phyloP scores from a whole-genome alignment of 2,888 invertebrate genomes.

The Pseudoips prasinana region DNA sequence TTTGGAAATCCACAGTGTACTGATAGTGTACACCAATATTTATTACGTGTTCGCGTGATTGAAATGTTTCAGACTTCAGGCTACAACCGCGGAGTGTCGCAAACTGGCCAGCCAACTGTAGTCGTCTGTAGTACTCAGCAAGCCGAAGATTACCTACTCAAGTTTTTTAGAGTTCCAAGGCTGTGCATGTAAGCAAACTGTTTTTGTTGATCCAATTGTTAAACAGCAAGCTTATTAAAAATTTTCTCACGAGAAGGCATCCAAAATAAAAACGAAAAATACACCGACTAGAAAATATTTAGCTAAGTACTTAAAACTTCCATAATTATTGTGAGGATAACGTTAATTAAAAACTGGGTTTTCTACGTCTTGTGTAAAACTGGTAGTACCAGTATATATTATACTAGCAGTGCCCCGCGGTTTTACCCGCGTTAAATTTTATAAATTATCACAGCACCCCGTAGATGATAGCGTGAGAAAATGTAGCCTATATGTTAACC shows the following conservation, averaged over 20 bases:
- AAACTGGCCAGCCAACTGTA: conserved; percentile 46
- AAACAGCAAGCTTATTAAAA: conserved; percentile 13
- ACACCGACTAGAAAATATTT: neutral
- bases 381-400: too few species aligned
- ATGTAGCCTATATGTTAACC: too few species aligned
- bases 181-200: conserved; percentile 44
- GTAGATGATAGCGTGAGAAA: too few species aligned
- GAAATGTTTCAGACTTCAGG: conserved; percentile 54
- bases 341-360: too few species aligned
- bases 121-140: conserved; percentile 46
- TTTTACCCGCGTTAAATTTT: too few species aligned
- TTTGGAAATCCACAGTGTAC: too few species aligned
- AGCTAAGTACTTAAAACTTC: neutral
- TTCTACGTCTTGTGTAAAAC: too few species aligned
- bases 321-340: too few species aligned
- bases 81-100: conserved; percentile 38
- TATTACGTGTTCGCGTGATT: too few species aligned
- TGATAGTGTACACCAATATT: too few species aligned
- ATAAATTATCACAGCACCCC: too few species aligned
- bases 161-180: conserved; percentile 65
- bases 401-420: too few species aligned
- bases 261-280: neutral
- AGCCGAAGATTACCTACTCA: conserved; percentile 63
- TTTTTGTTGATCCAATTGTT: conserved; percentile 44
- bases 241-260: neutral